Conservation (phyloP, 2,113 vertebrate species). For the Aix galericulata region DNA sequence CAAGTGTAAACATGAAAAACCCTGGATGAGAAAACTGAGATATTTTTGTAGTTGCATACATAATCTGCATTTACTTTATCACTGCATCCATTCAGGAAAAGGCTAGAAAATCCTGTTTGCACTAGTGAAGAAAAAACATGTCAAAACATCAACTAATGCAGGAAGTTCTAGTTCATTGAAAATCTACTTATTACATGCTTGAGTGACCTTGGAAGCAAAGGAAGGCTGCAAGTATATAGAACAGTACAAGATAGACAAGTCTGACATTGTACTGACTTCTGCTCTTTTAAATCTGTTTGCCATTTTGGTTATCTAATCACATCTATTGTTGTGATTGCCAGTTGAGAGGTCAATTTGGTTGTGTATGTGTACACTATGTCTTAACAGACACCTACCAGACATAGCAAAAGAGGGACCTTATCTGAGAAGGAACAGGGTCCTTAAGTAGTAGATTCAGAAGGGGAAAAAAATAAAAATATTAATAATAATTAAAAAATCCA, state of each 20-base stretch:
- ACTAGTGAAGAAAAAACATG: not conserved
- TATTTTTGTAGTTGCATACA: not conserved
- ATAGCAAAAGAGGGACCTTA: not conserved
- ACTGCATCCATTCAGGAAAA: not conserved
- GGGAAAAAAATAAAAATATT: not conserved
- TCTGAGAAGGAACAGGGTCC: not conserved
- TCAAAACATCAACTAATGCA: not conserved
- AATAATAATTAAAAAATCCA: not conserved
- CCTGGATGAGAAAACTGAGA: not conserved
- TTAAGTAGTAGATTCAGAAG: not conserved
- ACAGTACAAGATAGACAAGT: not conserved
- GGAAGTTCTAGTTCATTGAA: not conserved
- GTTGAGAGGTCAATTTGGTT: not conserved
- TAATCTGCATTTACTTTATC: not conserved
- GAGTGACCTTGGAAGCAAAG: not conserved
- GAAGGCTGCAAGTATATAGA: not conserved
- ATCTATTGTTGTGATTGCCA: not conserved
- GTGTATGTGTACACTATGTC: not conserved
- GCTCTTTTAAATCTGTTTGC: not conserved
- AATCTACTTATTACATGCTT: constrained; percentile 12
- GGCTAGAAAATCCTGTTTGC: not conserved
- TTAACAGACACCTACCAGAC: not conserved
- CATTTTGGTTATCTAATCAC: not conserved
- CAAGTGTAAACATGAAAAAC: not conserved
- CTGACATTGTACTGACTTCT: not conserved